Conservation (phyloP, 2,888 invertebrate genomes). For the Campoplex nolae region DNA sequence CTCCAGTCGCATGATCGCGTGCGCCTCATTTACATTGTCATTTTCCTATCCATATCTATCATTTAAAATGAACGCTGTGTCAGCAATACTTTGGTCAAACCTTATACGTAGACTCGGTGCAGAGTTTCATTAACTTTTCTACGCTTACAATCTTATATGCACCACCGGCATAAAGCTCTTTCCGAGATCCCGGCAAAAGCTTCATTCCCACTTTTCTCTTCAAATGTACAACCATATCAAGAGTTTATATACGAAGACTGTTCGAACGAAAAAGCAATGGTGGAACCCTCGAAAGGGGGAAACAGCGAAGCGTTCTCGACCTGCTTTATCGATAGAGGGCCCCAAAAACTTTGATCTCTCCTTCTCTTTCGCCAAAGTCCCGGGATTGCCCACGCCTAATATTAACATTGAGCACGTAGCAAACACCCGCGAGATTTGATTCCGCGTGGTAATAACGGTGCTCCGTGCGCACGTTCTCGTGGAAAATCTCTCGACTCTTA, state of each 20-base stretch:
- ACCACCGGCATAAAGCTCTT: not conserved
- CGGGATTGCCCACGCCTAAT: constrained; percentile 60
- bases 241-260: not conserved
- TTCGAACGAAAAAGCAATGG: not conserved
- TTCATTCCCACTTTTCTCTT: constrained; percentile 26
- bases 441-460: constrained; percentile 77
- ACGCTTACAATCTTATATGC: constrained; percentile 7
- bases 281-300: not conserved
- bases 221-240: constrained; percentile 40
- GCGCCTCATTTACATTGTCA: constrained; percentile 80
- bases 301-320: not conserved
- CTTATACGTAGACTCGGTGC: not conserved
- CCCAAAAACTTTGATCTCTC: constrained; percentile 13
- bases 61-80: constrained; percentile 83
- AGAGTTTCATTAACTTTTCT: constrained; percentile 69
- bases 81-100: constrained; percentile 69
- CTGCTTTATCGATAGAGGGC: constrained; percentile 28
- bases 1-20: constrained; percentile 76
- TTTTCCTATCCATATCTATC: constrained; percentile 77
- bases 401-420: constrained; percentile 78
- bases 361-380: not conserved
- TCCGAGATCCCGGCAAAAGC: not conserved
- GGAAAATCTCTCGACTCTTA: constrained; percentile 74
- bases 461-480: constrained; percentile 74
- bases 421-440: constrained; percentile 76